Evolutionary conservation across 2,113 vertebrate species (phyloP), one percentile per base, ranked within the genome.

Genomic region (Parus major): DNA sequence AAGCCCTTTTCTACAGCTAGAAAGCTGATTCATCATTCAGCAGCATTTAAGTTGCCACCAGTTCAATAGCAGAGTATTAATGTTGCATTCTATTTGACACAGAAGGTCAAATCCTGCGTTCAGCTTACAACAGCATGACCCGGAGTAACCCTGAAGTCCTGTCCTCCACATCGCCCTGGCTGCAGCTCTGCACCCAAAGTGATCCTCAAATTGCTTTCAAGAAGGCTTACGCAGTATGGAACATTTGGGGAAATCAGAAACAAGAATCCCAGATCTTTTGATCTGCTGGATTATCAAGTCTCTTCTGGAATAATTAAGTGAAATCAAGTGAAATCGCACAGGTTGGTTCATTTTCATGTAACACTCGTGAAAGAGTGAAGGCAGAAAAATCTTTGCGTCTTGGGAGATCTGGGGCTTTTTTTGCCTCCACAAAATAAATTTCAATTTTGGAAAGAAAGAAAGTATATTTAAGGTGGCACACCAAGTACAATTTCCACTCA

Each of bases 1-100:
- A 84, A 88, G 66, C 69, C 82, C 73, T 92, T 95, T 84, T 79
- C 93, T 95, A 94, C 88, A 91, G 86, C 82, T 92, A 95, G 95
- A 96, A 82, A 97, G 84, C 70, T 94, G 89, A 97, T 95, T 96
- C 95, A 97, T 96, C 92, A 80, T 92, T 95, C 91, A 95, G 86
- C 63, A 92, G 79, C 80, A 69, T 90, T 97, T 94, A 95, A 82
- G 79, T 88, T 70, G 83, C 72, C 52, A 84, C 46, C 22, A 73
- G 89, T 64, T 95, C 95, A 84, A 86, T 4, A 96, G 92, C 52
- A 85, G 69, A 79, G n/a, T 73, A 86, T 91, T 79, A 85, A 93
- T 71, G 85, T 46, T 78, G 83, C 52, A 42, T 75, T 76, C 41
- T 50, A 6, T 55, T 70, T 88, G 87, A 88, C 57, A 66, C 5